Evolutionary conservation across 1,140 invertebrate species (phyloP).

Genomic region (Charaxes varanes): DNA sequence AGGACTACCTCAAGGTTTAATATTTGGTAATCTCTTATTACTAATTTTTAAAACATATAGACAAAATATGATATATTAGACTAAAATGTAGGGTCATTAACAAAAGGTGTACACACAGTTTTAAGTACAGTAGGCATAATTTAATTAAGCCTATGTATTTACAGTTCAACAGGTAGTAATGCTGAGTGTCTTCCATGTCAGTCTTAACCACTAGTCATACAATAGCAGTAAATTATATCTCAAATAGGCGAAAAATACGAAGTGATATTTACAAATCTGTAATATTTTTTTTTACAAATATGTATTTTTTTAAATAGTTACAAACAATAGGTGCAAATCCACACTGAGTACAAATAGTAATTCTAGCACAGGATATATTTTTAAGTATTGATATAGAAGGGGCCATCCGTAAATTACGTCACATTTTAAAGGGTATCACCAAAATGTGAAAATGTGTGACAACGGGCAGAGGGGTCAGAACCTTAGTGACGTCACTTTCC

Average conservation of each 20-base stretch:
- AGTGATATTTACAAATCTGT: slow-evolving; percentile 20
- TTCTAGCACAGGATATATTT: slow-evolving; percentile 18
- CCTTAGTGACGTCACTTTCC: too few species aligned
- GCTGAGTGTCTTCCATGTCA: not conserved
- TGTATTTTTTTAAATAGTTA: slow-evolving; percentile 5
- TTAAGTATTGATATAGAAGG: slow-evolving; percentile 42
- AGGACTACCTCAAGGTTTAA: too few species aligned
- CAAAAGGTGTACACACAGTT: too few species aligned
- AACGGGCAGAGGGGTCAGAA: too few species aligned
- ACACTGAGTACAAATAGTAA: slow-evolving; percentile 41
- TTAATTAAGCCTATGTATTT: not conserved
- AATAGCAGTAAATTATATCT: slow-evolving; percentile 25
- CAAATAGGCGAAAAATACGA: slow-evolving; percentile 22
- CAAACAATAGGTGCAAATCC: slow-evolving; percentile 19
- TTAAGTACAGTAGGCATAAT: not conserved
- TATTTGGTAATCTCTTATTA: too few species aligned
- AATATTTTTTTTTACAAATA: slow-evolving; percentile 5
- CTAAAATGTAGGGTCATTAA: too few species aligned
- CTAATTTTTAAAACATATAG: too few species aligned
- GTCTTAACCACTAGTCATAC: slow-evolving; percentile 20
- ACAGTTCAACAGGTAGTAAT: not conserved
- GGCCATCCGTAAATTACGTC: too few species aligned
- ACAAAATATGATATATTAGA: too few species aligned
- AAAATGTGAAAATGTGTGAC: too few species aligned
- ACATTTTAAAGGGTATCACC: too few species aligned